Percentiles rank a stretch among this genome's conserved stretches.
Conservation (phyloP, 1,140 invertebrate genomes). For the Phymastichus coffea region DNA sequence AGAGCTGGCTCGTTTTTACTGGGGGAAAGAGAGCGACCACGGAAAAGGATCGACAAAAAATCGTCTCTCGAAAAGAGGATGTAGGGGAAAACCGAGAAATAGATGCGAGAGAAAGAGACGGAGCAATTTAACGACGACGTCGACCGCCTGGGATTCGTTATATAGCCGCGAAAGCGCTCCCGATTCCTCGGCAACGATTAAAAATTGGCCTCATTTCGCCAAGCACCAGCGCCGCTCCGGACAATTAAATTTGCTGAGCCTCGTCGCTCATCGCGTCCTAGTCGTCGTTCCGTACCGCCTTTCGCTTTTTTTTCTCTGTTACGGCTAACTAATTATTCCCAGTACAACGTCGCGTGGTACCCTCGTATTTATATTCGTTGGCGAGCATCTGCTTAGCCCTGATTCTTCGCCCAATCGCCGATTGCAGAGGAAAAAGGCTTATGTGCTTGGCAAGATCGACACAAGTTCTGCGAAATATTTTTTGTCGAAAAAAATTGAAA, state of each 20-base stretch:
- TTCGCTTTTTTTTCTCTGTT: too few species aligned
- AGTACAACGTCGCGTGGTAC: constrained; percentile 8
- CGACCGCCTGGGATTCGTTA: not conserved
- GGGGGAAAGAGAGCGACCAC: not conserved
- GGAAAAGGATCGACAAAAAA: too few species aligned
- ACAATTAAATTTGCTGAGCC: constrained; percentile 2
- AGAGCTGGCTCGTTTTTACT: not conserved
- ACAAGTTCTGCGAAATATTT: too few species aligned
- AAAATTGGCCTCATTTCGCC: constrained; percentile 8
- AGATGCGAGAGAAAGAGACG: not conserved
- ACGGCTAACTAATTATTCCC: constrained; percentile 14
- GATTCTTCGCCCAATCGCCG: too few species aligned
- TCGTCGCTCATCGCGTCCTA: not conserved
- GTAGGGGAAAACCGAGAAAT: not conserved
- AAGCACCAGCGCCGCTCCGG: not conserved
- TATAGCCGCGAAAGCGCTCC: not conserved
- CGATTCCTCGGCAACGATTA: not conserved
- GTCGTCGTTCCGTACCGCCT: too few species aligned
- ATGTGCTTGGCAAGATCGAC: too few species aligned
- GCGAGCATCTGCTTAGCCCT: too few species aligned
- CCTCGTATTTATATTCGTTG: too few species aligned
- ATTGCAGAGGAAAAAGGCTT: too few species aligned
- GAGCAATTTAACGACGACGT: not conserved
- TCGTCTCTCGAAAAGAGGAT: not conserved
- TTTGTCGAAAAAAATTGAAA: too few species aligned